A percentile compares a stretch with the other conserved stretches of the same genome.
phyloP scores from a whole-genome alignment of 2,113 vertebrate genomes.

The Prunella himalayana region DNA sequence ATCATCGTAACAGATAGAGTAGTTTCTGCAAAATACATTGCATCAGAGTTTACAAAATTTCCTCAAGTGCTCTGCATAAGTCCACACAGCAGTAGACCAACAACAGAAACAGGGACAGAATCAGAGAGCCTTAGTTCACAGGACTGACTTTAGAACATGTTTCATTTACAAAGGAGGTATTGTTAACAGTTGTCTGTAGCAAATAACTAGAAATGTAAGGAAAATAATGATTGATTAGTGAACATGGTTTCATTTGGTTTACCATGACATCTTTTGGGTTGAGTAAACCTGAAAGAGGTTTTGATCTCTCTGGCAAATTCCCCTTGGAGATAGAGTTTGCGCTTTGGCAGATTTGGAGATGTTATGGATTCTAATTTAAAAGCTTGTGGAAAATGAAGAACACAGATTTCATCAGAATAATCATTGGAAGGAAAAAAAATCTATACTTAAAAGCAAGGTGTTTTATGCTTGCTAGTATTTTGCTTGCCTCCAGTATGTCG shows the following conservation, averaged over 20 bases:
- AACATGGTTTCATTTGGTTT: neutral
- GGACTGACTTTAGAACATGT: neutral
- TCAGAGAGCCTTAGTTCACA: neutral
- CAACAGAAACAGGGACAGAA: neutral
- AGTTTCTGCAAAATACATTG: neutral
- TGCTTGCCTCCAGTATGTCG: fast-evolving
- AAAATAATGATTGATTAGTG: neutral
- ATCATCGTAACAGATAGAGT: fast-evolving
- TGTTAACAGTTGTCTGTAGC: neutral
- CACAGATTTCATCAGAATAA: neutral
- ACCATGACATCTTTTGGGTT: neutral
- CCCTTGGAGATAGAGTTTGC: neutral
- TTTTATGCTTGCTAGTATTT: neutral
- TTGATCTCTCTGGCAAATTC: neutral
- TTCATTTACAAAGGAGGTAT: neutral
- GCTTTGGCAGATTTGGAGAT: neutral
- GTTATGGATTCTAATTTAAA: neutral
- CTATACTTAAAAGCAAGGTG: neutral
- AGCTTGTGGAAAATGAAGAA: neutral
- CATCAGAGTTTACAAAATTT: neutral
- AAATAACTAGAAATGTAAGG: neutral
- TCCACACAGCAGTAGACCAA: neutral
- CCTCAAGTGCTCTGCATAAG: fast-evolving
- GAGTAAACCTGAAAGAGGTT: neutral
- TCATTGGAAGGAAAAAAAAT: fast-evolving